Base-by-base conservation (phyloP, 2,113 vertebrate species). In the Callionymus lyra region DNA sequence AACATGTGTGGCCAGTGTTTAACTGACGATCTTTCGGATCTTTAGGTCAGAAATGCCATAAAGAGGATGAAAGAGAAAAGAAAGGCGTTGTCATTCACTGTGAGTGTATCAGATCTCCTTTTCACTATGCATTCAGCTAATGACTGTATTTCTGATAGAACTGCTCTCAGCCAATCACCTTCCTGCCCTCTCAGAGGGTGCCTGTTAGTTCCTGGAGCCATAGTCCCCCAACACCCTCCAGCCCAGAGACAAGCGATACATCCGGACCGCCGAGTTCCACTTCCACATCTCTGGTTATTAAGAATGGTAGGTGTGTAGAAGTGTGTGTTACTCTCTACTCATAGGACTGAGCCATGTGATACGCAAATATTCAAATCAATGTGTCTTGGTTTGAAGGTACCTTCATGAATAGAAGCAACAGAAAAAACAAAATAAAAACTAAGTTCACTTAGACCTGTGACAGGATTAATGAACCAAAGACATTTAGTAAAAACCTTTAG, bases 1-100 rank as follows among this genome's bases (percentile, higher is more conserved):
- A 43, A 50, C 43, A 35, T 45, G 47, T 39, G 19, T 27, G 63
- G 45, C 32, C 39, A 44, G 65, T 53, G 36, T 55, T 49, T 68
- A 72, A 62, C 1, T 0, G 33, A 56, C 10, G n/a, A n/a, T 38
- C 53, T 69, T 47, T 70, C 43, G n/a, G n/a, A n/a, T n/a, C 48
- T 67, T 16, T 41, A 94, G 91, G 91, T 94, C 69, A 88, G 90
- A 64, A 90, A 86, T 63, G 86, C 90, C 56, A 90, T 93, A 66
- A 89, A 83, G 72, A 91, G 90, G 77, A 90, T 89, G 79, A 86
- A 88, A 65, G 89, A 94, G 62, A 93, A 91, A 77, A 86, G 88
- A 54, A 90, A 87, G 50, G 89, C 87, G 0, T 78, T 89, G 34
- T 88, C 86, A 0, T 90, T 91, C 68, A 87, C 82, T 1, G 90